Base-by-base conservation (phyloP, 2,113 vertebrate genomes). In the Falcunculus frontatus region DNA sequence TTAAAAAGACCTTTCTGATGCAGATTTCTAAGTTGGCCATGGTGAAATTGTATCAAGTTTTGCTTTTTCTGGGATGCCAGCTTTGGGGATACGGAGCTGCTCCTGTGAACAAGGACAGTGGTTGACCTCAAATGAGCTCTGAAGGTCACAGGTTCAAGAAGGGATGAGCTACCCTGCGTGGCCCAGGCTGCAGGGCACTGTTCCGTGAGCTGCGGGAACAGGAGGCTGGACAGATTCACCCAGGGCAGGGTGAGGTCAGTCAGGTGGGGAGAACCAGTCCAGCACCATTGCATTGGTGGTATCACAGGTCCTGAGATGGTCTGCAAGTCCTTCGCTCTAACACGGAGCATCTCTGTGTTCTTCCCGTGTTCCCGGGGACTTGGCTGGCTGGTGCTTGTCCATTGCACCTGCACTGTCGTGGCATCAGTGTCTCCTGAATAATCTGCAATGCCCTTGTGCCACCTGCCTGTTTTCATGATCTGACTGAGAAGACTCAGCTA, bases 281-380 rank as follows among this genome's bases (percentile, higher is more conserved):
- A 65, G 29, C 5, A 3, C 20, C 0, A 0, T 33, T 46, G 41
- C 14, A 26, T 0, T 60, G 47, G 15, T 33, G 29, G 7, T 53
- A 5, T 29, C 13, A 4, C 30, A 23, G 35, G 49, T 68, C 3
- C 3, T 63, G 64, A 68, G 82, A 50, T 0, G 1, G 17, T 52
- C 35, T 80, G 22, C 12, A 14, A 13, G 17, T 16, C 44, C 77
- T n/a, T 32, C 1, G 0, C 46, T 70, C 76, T 1, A 3, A 7
- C 13, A 15, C 0, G 0, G 46, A 47, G 16, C 52, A 4, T 57
- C 0, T 0, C 22, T 59, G 33, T 59, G 50, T 32, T 22, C 63
- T 67, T 41, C 27, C 53, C 0, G 0, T 39, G 64, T 41, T 73
- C 39, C 35, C 2, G 0, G 30, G 44, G 39, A 7, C 84, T 56